These are phyloP conservation scores for Lithophane semibrunnea DNA, from an alignment of 2,888 invertebrate genomes.

Conservation along the genomic window DNA sequence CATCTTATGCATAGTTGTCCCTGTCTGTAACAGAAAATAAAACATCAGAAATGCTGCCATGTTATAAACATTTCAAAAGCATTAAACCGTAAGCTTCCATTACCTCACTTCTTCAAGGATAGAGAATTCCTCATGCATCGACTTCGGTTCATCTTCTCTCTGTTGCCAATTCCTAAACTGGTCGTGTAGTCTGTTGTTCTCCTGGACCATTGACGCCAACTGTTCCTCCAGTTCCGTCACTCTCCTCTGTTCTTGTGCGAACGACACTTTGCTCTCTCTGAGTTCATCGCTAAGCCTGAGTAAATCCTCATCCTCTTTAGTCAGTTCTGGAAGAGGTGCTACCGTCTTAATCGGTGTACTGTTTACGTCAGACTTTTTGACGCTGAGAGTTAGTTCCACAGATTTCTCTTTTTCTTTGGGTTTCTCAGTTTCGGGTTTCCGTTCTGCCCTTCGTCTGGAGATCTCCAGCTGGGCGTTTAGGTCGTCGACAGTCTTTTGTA, in stretches of 20 bases:
- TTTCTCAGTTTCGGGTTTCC: constrained; percentile 86
- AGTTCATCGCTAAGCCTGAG: constrained; percentile 92
- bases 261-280: constrained; percentile 92
- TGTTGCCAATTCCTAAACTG: constrained; percentile 92
- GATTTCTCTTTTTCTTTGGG: constrained; percentile 85
- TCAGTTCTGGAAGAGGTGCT: constrained; percentile 87
- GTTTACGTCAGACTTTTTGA: constrained; percentile 78
- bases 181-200: constrained; percentile 93
- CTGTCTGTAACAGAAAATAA: constrained; percentile 90
- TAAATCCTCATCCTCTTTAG: constrained; percentile 88
- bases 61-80: neutral
- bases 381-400: constrained; percentile 71
- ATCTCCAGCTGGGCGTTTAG: constrained; percentile 91
- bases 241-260: constrained; percentile 93
- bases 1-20: constrained; percentile 96
- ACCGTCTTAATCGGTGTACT: constrained; percentile 81
- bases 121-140: constrained; percentile 95
- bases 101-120: constrained; percentile 96
- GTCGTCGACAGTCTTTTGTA: constrained; percentile 95
- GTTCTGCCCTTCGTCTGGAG: constrained; percentile 90
- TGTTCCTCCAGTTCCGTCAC: constrained; percentile 95
- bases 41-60: neutral
- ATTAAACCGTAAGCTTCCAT: constrained; percentile 52
- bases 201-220: constrained; percentile 92
- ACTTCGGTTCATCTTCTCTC: constrained; percentile 94